Evolutionary conservation across 2,113 vertebrate genomes (phyloP).

Genomic region (Cochlearius cochlearius): DNA sequence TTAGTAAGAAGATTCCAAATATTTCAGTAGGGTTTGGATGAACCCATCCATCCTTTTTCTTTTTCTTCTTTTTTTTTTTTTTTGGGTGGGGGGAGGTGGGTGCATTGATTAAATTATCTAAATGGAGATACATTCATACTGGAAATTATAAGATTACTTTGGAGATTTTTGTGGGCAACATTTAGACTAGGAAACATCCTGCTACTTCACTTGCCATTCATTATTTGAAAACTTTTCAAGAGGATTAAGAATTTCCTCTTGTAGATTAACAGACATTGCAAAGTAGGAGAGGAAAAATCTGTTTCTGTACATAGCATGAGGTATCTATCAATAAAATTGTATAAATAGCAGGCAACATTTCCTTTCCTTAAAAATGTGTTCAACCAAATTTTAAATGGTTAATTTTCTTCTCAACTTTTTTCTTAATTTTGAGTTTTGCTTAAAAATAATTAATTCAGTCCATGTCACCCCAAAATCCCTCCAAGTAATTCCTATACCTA

Average conservation of each 20-base stretch:
- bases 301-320: not conserved
- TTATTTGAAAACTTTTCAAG: not conserved
- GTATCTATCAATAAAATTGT: not conserved
- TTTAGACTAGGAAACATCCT: not conserved
- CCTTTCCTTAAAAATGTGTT: accelerated
- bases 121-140: not conserved
- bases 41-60: accelerated
- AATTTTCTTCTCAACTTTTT: not conserved
- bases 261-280: not conserved
- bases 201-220: not conserved
- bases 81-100: accelerated
- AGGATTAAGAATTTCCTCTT: not conserved
- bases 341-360: not conserved
- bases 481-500: not conserved
- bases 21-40: not conserved
- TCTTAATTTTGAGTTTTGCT: not conserved
- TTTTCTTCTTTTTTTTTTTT: not conserved
- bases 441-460: not conserved
- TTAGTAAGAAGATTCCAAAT: not conserved
- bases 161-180: not conserved
- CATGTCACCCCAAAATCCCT: not conserved
- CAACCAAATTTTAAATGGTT: not conserved
- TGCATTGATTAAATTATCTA: not conserved
- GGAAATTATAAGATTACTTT: not conserved
- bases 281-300: not conserved